phyloP scores from a whole-genome alignment of 2,797 vertebrate genomes.

The Alexandromys oeconomus region DNA sequence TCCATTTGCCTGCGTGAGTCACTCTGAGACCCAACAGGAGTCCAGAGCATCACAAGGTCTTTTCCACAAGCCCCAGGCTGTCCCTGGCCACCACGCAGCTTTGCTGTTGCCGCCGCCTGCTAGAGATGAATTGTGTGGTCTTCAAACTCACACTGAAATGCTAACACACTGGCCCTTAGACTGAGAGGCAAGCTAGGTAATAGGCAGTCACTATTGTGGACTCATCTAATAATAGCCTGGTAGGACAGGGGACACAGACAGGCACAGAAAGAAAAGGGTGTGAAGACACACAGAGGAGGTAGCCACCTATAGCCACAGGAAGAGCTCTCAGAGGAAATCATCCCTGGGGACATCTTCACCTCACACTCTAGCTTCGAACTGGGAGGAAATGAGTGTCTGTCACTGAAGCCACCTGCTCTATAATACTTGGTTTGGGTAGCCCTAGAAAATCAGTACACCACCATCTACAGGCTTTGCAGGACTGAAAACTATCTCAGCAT shows the following conservation, averaged over 20 bases:
- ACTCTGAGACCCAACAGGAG: background rate
- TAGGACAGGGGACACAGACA: background rate
- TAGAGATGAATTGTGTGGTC: background rate
- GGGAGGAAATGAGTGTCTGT: background rate
- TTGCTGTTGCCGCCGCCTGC: background rate
- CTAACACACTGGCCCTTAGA: background rate
- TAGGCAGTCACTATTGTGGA: background rate
- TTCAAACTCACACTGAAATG: background rate
- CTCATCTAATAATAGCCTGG: rapidly evolving
- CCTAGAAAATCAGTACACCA: background rate
- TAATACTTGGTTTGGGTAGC: background rate
- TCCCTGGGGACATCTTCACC: background rate
- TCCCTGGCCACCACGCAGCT: rapidly evolving
- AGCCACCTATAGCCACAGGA: no score
- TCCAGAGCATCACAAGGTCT: background rate
- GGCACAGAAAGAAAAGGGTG: rapidly evolving
- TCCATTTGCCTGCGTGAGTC: background rate
- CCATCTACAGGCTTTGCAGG: background rate
- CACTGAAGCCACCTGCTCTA: background rate
- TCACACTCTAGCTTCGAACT: background rate
- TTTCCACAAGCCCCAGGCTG: no score
- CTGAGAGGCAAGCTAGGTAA: background rate
- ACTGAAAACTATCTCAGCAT: background rate
- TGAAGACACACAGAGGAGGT: background rate
- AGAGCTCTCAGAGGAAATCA: background rate